Base-by-base conservation (phyloP, 2,797 vertebrate species). In the Hydrophis major region DNA sequence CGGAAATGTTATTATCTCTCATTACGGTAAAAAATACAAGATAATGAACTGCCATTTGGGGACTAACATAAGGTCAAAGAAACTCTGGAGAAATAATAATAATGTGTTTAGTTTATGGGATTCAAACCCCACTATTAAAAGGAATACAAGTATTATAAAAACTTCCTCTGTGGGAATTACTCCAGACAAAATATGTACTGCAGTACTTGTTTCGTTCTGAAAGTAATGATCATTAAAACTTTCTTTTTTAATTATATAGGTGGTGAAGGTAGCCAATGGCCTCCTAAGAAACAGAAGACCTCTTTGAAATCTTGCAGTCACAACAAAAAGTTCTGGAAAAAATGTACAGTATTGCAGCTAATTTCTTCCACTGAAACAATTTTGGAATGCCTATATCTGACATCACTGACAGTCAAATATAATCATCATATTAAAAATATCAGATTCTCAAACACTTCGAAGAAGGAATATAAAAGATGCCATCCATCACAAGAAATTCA, bases 161-260 rank as follows among this genome's bases (percentile, higher is more conserved):
- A 47, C 32, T 91, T 47, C 28, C 20, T 20, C 55, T 56, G 53
- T 16, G 53, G n/a, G 16, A 78, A 92, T 87, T 2, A 25, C 8
- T 32, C 61, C 59, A 86, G 32, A 60, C 27, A 66, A 87, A 69
- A 47, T 22, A 55, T 28, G 89, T 6, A 28, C 3, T 14, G 32
- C 32, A 83, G 56, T 2, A 89, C 89, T 37, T 1, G 42, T 57
- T 66, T 0, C 0, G 11, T 93, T 94, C 96, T 1, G 60, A 95
- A 95, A 93, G 83, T 57, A 92, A 28, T 0, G 10, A 4, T 8
- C 92, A 89, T 55, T 87, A 87, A 22, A 0, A 2, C 50, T 93
- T 92, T 57, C 20, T 92, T 88, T 92, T 47, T 74, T 88, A 53
- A 4, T 96, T 87, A 28, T 91, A 94, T 92, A 97, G 95, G 56